Percentiles rank a stretch among this genome's conserved stretches.
phyloP scores from a whole-genome alignment of 2,797 vertebrate genomes.

The Yasuhikotakia modesta region DNA sequence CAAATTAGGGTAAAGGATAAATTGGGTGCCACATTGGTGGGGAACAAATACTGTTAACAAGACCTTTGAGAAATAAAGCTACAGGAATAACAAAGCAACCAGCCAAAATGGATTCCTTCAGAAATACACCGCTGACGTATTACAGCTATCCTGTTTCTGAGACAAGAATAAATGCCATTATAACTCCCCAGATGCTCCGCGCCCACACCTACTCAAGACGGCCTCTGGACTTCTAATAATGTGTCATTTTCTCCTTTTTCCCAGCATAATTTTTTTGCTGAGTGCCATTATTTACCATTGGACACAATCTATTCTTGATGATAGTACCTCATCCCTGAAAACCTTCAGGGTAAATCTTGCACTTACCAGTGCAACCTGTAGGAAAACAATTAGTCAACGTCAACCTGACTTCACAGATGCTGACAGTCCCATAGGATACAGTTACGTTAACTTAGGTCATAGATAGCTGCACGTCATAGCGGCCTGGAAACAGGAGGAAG shows the following conservation, averaged over 20 bases:
- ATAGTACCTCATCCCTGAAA: constrained; percentile 13
- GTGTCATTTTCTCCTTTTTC: constrained; percentile 4
- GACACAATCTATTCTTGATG: constrained; percentile 44
- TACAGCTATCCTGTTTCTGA: constrained; percentile 23
- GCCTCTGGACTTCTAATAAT: constrained; percentile 29
- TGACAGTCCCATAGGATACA: neutral
- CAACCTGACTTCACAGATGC: constrained; percentile 28
- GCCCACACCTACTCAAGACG: neutral
- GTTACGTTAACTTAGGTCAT: constrained; percentile 36
- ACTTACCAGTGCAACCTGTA: constrained; percentile 31
- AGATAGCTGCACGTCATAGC: constrained; percentile 20
- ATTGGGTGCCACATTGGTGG: constrained; percentile 10
- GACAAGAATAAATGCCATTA: constrained; percentile 29
- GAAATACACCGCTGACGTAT: constrained; percentile 27
- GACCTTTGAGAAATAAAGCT: constrained; percentile 35
- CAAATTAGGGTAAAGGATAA: constrained; percentile 43
- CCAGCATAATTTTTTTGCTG: constrained; percentile 21
- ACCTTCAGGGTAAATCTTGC: constrained; percentile 35
- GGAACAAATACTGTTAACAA: constrained; percentile 3
- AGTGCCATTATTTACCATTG: constrained; percentile 48
- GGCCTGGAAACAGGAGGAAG: constrained; percentile 32
- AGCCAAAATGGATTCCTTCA: constrained; percentile 24
- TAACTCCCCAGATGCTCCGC: constrained; percentile 24
- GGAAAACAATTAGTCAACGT: constrained; percentile 42
- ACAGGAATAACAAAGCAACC: constrained; percentile 32